Base-by-base conservation (phyloP, 23 tunicate genomes). In the Diplosoma virens region DNA sequence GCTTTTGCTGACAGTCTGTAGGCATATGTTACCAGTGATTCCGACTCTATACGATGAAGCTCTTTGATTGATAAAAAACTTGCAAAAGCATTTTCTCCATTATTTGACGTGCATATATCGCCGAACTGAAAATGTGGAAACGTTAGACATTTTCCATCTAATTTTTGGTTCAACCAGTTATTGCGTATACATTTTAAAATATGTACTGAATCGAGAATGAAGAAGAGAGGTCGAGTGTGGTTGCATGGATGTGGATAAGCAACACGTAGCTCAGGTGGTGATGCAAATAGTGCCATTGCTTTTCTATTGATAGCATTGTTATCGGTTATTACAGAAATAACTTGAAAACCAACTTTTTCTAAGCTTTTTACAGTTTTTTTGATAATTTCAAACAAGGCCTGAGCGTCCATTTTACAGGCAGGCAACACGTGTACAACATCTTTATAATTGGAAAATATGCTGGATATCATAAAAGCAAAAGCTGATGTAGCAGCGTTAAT, bases 351-450 rank as follows among this genome's bases (percentile, higher is more conserved):
- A 55, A 55, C 20, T 25, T 55, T 55, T 55, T 55, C 63, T 25
- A 55, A 20, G 63, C 63, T 55, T 55, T 11, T 25, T 25, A 11
- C 63, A 55, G 63, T 55, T 11, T 55, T 55, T 55, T 55, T 55
- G 21, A 11, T 20, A 11, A 55, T 55, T 55, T 20, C 21, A 55
- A 55, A 55, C 21, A 55, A 55, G 5, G 20, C 24, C 24, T 55
- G 63, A 41, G 63, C 63, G 63, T 55, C 63, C 63, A 55, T 55
- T 55, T 55, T 55, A 55, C 63, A 25, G 4, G 63, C 63, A 11
- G 63, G 63, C 4, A 20, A 25, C 63, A 55, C 63, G 4, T 55
- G 63, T 14, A 55, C 63, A 11, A 55, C 63, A 25, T 55, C 63
- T 20, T 55, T 55, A 25, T 11, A 55, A 11, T 55, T 25, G 5